Evolutionary conservation across 2,888 invertebrate species (phyloP), one percentile per base, ranked within the genome.

Genomic region (Saturnia japonica): DNA sequence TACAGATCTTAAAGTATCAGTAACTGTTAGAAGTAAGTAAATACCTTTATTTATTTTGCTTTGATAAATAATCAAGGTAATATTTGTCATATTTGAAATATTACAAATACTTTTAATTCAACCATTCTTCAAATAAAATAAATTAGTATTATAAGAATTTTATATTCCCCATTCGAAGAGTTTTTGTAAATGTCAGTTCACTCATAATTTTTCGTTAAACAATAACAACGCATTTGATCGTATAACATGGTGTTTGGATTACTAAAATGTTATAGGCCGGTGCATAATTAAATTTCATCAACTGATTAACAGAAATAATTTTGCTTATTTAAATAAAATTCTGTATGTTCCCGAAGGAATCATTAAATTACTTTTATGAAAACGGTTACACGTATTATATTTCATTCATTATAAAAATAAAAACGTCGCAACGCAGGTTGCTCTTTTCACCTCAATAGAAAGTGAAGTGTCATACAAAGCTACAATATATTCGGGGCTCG

Each of bases 391-490:
- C 40, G 40, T 64, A 64, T 64, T 64, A 64, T 64, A 19, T 64
- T 64, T 64, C n/a, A 64, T 40, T 64, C 40, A 34, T 64, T 34
- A n/a, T 40, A 64, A 40, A 79, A 81, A 81, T 78, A 80, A 82
- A 83, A 82, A 74, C 77, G 75, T 76, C 75, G 75, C 74, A 75
- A 74, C 80, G 74, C 78, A 81, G 82, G 81, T 86, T 85, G 88
- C 85, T 90, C 89, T 89, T 90, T 89, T 88, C 86, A 87, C 87
- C 85, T 89, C 84, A 87, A 88, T 88, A 83, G 85, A 87, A 90
- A 89, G 89, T 90, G 89, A 88, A 92, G 91, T 93, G 92, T 92
- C 91, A 90, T 90, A 89, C 88, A 89, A 88, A 86, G 91, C 88
- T 88, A 91, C 90, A 91, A 89, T 93, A 91, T 92, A 92, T 91